Base-by-base conservation (phyloP, 2,888 invertebrate species). In the Cataglyphis altisquamis region DNA sequence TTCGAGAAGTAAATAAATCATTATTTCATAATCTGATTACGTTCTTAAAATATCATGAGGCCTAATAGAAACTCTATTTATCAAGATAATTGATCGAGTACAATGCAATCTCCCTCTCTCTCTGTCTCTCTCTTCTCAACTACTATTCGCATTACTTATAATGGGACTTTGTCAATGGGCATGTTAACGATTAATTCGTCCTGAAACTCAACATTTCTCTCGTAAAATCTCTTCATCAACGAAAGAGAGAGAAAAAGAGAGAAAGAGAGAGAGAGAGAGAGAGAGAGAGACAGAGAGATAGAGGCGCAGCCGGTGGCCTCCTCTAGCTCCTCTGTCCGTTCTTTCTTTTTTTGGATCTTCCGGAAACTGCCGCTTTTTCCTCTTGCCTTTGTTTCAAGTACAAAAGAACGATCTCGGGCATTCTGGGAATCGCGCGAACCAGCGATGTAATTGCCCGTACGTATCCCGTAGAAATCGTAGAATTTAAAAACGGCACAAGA, bases 41-140 rank as follows among this genome's bases (percentile, higher is more conserved):
- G 90, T 86, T 87, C 84, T 78, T 90, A 84, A 84, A 62, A 63
- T 81, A 84, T 74, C 64, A 39, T 63, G 39, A 72, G 60, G 63
- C 57, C 82, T 85, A 85, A 89, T 83, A 86, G 85, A 88, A 9
- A 32, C 73, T 73, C 84, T 87, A 90, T 91, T 91, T 89, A 88
- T 91, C 87, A 90, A 86, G 89, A 90, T 91, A 91, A 91, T 86
- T 85, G 83, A 83, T 66, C 81, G 74, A 68, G 72, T 63, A 78
- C 67, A 70, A 83, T 90, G 77, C 74, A 48, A 21, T 39, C 15
- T 12, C 48, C 6, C 5, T 3, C 18, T 18, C 45, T 15, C 45
- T 15, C 18, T 48, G 1, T 18, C 48, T 48, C n/a, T 48, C 48
- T 15, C 39, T 39, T 55, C 66, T 36, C 55, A 39, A 55, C 57